Evolutionary conservation across 2,888 invertebrate species (phyloP), one percentile per base, ranked within the genome.

Genomic region (Dryobota labecula): DNA sequence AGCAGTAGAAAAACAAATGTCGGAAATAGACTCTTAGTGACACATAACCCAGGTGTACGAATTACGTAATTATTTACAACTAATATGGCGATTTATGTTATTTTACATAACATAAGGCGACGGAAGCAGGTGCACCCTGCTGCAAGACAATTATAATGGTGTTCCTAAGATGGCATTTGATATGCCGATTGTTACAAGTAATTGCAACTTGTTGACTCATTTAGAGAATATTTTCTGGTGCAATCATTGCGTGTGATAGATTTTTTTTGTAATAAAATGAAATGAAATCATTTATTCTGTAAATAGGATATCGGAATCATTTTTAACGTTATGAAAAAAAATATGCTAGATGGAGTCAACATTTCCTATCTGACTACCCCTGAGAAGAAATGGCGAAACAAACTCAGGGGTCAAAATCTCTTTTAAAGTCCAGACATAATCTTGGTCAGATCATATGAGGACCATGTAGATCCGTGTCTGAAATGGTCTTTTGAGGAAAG

Each of bases 51-150:
- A 80, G 83, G 76, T 84, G 74, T 74, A 69, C 54, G 33, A 63
- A 8, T 2, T 57, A 64, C 53, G 53, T 75, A 72, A 84, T 78
- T 66, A 76, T 61, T 67, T 76, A 33, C 61, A 54, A 43, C 73
- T 53, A 63, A 57, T 76, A 84, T 57, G 80, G 75, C 53, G 8
- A 73, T 75, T 71, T 61, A 38, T 62, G 68, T 71, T 47, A 72
- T 78, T 71, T 61, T 67, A 13, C 2, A 57, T 13, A 24, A 8
- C 4, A 67, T 68, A 72, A 51, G 53, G 54, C 30, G 11, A 11
- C 64, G 78, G 86, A 86, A 78, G 70, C 84, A 80, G 83, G 80
- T 84, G 80, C 65, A 75, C 58, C 47, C 51, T 61, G 57, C 11
- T 56, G 36, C 24, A 38, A 57, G 18, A 62, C 49, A 20, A 61